Evolutionary conservation across 2,888 invertebrate species (phyloP).

Genomic region (Ochropleura leucogaster): DNA sequence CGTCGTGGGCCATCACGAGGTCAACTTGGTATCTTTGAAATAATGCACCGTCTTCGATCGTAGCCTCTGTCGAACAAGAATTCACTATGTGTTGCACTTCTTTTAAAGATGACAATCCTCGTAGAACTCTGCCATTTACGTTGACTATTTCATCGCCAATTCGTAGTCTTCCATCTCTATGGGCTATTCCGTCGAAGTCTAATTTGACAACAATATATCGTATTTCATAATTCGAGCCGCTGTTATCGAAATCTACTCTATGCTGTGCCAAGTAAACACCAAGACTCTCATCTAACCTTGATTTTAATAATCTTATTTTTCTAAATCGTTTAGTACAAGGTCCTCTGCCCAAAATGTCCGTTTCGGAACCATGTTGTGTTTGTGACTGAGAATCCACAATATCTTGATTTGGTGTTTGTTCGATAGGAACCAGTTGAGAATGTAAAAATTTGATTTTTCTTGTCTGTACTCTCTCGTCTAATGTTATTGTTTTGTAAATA

Average conservation of each 20-base stretch:
- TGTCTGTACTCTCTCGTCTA: constrained; percentile 88
- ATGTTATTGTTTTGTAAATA: constrained; percentile 86
- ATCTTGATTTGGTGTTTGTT: constrained; percentile 79
- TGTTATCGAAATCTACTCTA: constrained; percentile 88
- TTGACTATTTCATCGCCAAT: constrained; percentile 97
- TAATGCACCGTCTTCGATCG: constrained; percentile 79
- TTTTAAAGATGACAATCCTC: constrained; percentile 93
- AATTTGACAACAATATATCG: constrained; percentile 92
- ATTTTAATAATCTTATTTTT: constrained; percentile 92
- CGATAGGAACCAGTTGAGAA: constrained; percentile 83
- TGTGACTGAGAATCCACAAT: constrained; percentile 79
- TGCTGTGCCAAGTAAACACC: constrained; percentile 94
- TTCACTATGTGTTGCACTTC: constrained; percentile 91
- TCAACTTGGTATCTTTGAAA: constrained; percentile 90
- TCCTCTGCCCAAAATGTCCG: constrained; percentile 88
- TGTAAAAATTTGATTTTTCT: constrained; percentile 88
- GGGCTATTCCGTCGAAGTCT: constrained; percentile 92
- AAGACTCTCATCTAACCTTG: constrained; percentile 92
- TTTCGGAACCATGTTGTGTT: constrained; percentile 77
- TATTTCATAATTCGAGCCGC: constrained; percentile 90
- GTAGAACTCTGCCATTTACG: constrained; percentile 95
- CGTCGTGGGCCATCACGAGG: constrained; percentile 92
- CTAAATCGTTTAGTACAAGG: constrained; percentile 92
- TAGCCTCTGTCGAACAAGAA: constrained; percentile 88
- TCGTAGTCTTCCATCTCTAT: constrained; percentile 95